phyloP scores from a whole-genome alignment of 1,140 invertebrate species.

The Ceratina calcarata region DNA sequence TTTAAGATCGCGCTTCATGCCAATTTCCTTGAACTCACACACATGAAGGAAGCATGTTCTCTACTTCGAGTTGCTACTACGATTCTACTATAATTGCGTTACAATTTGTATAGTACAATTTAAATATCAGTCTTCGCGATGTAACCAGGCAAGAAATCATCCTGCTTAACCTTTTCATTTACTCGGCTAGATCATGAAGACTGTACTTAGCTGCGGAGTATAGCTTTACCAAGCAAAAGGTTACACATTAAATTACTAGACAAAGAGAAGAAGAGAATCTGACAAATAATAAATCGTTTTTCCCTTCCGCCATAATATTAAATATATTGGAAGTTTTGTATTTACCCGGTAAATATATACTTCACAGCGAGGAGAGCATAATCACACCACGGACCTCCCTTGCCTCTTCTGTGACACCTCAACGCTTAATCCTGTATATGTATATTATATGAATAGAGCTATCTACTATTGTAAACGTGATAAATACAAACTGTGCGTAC shows the following conservation, averaged over 20 bases:
- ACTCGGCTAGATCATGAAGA: too few relatives aligned
- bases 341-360: constrained; percentile 9
- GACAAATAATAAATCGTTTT: too few relatives aligned
- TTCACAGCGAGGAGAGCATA: constrained; percentile 13
- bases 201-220: background rate
- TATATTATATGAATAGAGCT: constrained; percentile 25
- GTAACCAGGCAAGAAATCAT: background rate
- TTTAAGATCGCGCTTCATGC: background rate
- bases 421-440: constrained; percentile 33
- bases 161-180: background rate
- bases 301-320: too few relatives aligned
- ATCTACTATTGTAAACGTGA: constrained; percentile 59
- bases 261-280: background rate
- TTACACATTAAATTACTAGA: background rate
- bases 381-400: background rate
- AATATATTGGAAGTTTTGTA: background rate
- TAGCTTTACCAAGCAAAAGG: background rate
- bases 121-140: background rate
- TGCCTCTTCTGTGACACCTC: background rate
- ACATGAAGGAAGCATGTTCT: constrained; percentile 5
- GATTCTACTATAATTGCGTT: constrained; percentile 48
- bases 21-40: background rate
- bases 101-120: constrained; percentile 24
- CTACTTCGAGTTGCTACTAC: constrained; percentile 39
- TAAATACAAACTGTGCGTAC: constrained; percentile 66